These are phyloP conservation scores for Brachycybe producta DNA, from an alignment of 2,888 invertebrate species.

Conservation along the genomic window DNA sequence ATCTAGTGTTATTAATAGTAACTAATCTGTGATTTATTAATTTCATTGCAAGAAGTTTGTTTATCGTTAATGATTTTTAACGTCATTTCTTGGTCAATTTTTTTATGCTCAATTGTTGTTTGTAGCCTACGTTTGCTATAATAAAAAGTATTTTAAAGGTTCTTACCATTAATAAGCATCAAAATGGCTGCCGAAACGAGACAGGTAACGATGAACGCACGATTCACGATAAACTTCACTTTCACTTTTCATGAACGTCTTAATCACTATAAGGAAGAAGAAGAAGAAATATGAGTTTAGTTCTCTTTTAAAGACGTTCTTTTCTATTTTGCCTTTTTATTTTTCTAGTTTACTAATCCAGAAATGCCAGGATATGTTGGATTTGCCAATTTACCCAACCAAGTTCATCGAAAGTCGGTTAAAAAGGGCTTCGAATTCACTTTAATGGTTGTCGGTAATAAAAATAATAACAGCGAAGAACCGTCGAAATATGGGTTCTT, in stretches of 20 bases:
- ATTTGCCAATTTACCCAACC: conserved; percentile 90
- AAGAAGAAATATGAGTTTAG: too few relatives aligned
- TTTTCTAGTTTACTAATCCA: conserved; percentile 34
- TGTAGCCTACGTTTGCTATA: too few relatives aligned
- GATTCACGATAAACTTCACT: neutral
- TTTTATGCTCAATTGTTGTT: too few relatives aligned
- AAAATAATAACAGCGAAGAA: neutral
- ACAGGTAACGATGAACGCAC: conserved; percentile 5
- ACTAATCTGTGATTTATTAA: too few relatives aligned
- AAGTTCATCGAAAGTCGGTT: conserved; percentile 91
- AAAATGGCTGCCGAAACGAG: conserved; percentile 15
- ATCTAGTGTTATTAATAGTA: too few relatives aligned
- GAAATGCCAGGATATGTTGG: conserved; percentile 55
- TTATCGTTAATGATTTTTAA: too few relatives aligned
- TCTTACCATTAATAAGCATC: too few relatives aligned
- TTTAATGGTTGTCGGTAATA: conserved; percentile 72
- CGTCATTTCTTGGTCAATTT: too few relatives aligned
- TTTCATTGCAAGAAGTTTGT: too few relatives aligned
- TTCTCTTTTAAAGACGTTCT: neutral
- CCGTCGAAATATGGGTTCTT: neutral
- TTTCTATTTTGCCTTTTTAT: neutral
- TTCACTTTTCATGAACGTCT: neutral
- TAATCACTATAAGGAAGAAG: neutral
- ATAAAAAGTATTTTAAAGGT: too few relatives aligned
- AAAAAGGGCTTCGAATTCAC: conserved; percentile 98